These are phyloP conservation scores for Micrasema longulum DNA, from an alignment of 1,140 invertebrate species.

Conservation along the genomic window DNA sequence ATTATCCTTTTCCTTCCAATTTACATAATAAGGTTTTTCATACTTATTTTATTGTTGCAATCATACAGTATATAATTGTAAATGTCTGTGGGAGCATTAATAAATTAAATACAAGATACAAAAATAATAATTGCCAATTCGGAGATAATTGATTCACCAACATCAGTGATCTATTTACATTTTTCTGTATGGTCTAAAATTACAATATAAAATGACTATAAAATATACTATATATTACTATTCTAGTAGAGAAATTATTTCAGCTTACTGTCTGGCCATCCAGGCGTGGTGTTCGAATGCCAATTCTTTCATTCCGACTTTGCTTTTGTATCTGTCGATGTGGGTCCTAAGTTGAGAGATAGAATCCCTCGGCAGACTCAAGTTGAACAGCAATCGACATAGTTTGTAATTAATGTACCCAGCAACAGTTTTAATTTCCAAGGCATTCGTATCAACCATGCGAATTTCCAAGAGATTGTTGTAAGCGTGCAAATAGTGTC, in stretches of 20 bases:
- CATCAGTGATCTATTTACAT: too few species aligned
- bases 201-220: too few species aligned
- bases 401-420: conserved; percentile 97
- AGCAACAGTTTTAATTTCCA: conserved; percentile 95
- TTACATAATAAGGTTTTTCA: too few species aligned
- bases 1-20: too few species aligned
- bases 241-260: conserved; percentile 55
- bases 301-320: conserved; percentile 83
- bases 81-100: too few species aligned
- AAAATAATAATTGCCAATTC: too few species aligned
- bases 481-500: conserved; percentile 94
- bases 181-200: too few species aligned
- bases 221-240: too few species aligned
- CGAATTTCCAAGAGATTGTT: conserved; percentile 88
- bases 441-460: conserved; percentile 88
- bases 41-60: too few species aligned
- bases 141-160: too few species aligned
- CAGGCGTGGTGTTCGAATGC: conserved; percentile 96
- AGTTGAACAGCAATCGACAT: conserved; percentile 87
- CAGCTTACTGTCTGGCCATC: conserved; percentile 96
- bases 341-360: conserved; percentile 94
- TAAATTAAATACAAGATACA: too few species aligned
- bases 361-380: conserved; percentile 91
- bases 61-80: too few species aligned
- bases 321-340: conserved; percentile 87